Conservation (phyloP, 2,888 invertebrate species). For the Incurvaria masculella region DNA sequence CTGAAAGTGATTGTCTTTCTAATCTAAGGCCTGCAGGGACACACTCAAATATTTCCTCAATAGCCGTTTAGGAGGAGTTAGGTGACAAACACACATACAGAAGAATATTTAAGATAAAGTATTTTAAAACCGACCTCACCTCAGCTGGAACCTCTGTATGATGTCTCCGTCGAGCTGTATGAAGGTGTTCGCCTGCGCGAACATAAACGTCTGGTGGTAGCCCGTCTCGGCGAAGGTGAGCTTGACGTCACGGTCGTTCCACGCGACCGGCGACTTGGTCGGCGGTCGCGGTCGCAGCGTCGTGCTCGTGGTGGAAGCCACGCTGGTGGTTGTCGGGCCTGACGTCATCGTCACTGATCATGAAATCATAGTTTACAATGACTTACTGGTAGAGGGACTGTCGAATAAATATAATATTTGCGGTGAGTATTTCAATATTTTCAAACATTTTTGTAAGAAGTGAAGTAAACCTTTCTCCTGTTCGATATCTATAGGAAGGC, state of each 20-base stretch:
- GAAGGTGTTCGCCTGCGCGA: constrained; percentile 86
- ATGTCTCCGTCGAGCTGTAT: constrained; percentile 90
- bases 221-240: constrained; percentile 85
- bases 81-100: too few relatives aligned
- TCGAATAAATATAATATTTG: constrained; percentile 13
- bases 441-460: too few relatives aligned
- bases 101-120: too few relatives aligned
- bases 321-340: constrained; percentile 17
- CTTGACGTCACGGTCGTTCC: constrained; percentile 71
- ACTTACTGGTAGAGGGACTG: constrained; percentile 40
- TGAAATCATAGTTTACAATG: neutral
- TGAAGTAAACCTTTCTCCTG: neutral
- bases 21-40: too few relatives aligned
- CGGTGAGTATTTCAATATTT: neutral
- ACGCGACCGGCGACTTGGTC: constrained; percentile 63
- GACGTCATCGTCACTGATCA: constrained; percentile 31
- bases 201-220: constrained; percentile 84
- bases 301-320: constrained; percentile 32
- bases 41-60: too few relatives aligned
- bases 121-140: too few relatives aligned
- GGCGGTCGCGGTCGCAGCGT: constrained; percentile 31
- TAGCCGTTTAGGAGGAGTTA: too few relatives aligned
- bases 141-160: constrained; percentile 84
- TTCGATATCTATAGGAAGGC: neutral
- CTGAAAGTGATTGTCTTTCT: too few relatives aligned